Evolutionary conservation across 2,797 vertebrate genomes (phyloP).

Genomic region (Platyrinchus mystaceus): DNA sequence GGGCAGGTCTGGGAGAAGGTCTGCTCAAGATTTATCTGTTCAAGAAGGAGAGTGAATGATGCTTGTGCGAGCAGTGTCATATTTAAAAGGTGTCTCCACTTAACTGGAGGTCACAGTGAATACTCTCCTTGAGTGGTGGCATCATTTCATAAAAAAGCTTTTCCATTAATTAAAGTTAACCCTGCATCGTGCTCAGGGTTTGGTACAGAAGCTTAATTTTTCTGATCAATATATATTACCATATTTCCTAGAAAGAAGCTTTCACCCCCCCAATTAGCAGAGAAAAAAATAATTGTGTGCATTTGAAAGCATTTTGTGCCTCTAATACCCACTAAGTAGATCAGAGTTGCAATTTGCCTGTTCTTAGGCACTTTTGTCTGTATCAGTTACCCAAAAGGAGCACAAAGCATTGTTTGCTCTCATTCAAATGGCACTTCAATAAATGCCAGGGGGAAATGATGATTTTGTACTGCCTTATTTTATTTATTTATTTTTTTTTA

Average conservation of each 20-base stretch:
- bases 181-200: constrained; percentile 31
- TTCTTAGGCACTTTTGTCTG: neutral
- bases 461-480: neutral
- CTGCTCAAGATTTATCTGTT: neutral
- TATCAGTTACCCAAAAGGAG: neutral
- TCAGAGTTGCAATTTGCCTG: constrained; percentile 2
- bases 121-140: neutral
- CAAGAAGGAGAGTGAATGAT: neutral
- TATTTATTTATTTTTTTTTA: neutral
- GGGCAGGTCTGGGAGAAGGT: neutral
- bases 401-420: neutral
- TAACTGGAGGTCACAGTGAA: constrained; percentile 27
- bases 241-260: constrained; percentile 68
- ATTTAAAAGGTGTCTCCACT: constrained; percentile 1
- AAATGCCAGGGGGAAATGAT: neutral
- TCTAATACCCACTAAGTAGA: constrained; percentile 42
- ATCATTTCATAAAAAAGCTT: constrained; percentile 65
- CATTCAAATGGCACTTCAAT: constrained; percentile 21
- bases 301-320: constrained; percentile 56
- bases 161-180: constrained; percentile 72
- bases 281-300: constrained; percentile 50
- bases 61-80: neutral
- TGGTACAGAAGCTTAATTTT: constrained; percentile 57
- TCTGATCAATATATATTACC: constrained; percentile 71
- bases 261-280: constrained; percentile 55